Base-by-base conservation (phyloP, 2,797 vertebrate species). In the Diplodus sargus region DNA sequence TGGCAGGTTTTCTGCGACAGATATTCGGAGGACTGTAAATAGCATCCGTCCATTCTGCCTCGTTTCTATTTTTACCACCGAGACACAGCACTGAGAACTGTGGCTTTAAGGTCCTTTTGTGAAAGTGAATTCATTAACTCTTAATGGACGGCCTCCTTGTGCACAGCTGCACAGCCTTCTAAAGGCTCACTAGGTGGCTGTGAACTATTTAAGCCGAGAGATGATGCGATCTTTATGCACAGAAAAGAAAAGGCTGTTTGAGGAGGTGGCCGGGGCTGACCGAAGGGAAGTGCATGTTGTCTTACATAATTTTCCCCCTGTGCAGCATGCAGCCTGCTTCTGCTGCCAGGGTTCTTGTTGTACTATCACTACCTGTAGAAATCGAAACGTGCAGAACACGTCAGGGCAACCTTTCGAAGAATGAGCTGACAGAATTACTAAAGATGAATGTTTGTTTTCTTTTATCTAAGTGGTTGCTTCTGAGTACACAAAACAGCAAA, bases 61-160 rank as follows among this genome's bases (percentile, higher is more conserved):
- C 78, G 78, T 89, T 93, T 92, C 95, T 96, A 96, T 96, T 96
- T 94, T 95, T 96, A 95, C 82, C 91, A 72, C 78, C 42, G 83
- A 93, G 93, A 89, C 91, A 85, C 87, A 88, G 87, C 87, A 74
- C 82, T 2, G 85, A 92, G 93, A 93, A 95, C 88, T 92, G 93
- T 93, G 93, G 93, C 92, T 95, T 92, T 94, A 94, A 94, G 90
- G 93, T 92, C 93, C 94, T 94, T 94, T 94, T 94, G 94, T 93
- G 92, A 92, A 94, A 95, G 93, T 90, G 92, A 94, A 94, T 94
- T 93, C 94, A 95, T 95, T 95, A 95, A 95, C 94, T 93, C 91
- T 92, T 95, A 94, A 95, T 93, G 93, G 91, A 93, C 60, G 69
- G 86, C 77, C 74, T 92, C 84, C 87, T 85, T 86, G 90, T 89